A percentile compares a stretch with the other conserved stretches of the same genome.
phyloP scores from a whole-genome alignment of 92 coral and sea anemone genomes.

The Phenganax subtilis region DNA sequence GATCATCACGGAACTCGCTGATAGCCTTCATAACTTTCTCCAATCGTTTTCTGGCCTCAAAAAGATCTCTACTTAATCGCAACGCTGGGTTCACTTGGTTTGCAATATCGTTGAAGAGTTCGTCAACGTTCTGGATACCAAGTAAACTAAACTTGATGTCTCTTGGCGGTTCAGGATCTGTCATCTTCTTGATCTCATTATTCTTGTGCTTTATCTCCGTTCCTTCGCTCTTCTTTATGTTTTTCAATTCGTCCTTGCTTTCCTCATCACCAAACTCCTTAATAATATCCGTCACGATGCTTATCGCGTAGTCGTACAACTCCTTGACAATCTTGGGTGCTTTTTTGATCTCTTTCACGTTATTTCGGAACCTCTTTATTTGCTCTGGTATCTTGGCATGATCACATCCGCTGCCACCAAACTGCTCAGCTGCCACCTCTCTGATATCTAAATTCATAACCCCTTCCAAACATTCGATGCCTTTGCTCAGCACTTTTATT shows the following conservation, averaged over 20 bases:
- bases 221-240: not conserved
- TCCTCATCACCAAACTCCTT: too few species aligned
- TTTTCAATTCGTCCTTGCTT: conserved; percentile 9
- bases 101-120: conserved; percentile 21
- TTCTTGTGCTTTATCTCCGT: not conserved
- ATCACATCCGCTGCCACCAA: conserved; percentile 24
- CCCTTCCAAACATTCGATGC: conserved; percentile 15
- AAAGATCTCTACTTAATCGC: conserved; percentile 11
- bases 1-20: too few species aligned
- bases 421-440: conserved; percentile 20
- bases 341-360: conserved; percentile 26
- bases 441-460: conserved; percentile 21
- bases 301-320: conserved; percentile 19
- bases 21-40: too few species aligned
- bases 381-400: conserved; percentile 21
- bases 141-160: conserved; percentile 25
- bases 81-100: conserved; percentile 25
- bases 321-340: too few species aligned
- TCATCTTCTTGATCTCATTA: not conserved
- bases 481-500: conserved; percentile 13
- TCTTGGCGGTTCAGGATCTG: too few species aligned
- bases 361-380: conserved; percentile 15
- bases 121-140: conserved; percentile 19
- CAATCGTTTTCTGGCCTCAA: conserved; percentile 14
- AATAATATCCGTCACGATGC: conserved; percentile 24